phyloP scores from a whole-genome alignment of 1,140 invertebrate genomes.

The Aphidius gifuensis region DNA sequence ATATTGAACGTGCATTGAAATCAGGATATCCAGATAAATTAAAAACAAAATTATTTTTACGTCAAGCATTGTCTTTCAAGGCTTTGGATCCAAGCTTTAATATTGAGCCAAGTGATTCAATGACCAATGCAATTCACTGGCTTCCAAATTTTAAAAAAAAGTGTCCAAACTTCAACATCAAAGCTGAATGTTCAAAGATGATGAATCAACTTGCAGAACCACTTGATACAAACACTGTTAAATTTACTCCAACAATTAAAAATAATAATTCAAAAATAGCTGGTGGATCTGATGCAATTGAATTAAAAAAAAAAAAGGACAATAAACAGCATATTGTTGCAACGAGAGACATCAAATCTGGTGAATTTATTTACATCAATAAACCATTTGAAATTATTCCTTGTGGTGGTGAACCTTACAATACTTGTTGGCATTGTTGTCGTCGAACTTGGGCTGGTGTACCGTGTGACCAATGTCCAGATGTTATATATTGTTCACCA shows the following conservation, averaged over 20 bases:
- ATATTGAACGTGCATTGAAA: slow-evolving; percentile 15
- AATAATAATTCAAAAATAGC: slow-evolving; percentile 10
- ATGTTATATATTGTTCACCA: slow-evolving; percentile 66
- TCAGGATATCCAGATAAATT: slow-evolving; percentile 12
- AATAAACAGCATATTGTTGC: slow-evolving; percentile 63
- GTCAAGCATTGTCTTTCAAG: slow-evolving; percentile 3
- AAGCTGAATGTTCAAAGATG: too few species aligned
- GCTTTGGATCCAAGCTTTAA: not conserved
- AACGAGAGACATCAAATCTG: slow-evolving; percentile 65
- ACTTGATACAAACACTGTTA: slow-evolving; percentile 1
- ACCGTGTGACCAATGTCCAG: slow-evolving; percentile 63
- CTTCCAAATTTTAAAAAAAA: too few species aligned
- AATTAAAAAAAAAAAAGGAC: slow-evolving; percentile 34
- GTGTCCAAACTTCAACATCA: too few species aligned
- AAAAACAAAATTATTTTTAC: slow-evolving; percentile 10
- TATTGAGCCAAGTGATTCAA: not conserved
- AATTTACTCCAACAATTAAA: not conserved
- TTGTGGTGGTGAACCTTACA: slow-evolving; percentile 58
- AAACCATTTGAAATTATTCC: slow-evolving; percentile 69
- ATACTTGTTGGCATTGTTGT: slow-evolving; percentile 73
- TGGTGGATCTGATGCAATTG: slow-evolving; percentile 9
- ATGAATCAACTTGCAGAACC: not conserved
- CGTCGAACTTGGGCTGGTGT: slow-evolving; percentile 58
- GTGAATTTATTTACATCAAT: slow-evolving; percentile 74
- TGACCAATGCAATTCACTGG: too few species aligned